These are phyloP conservation scores for Dendrolimus pini DNA, from an alignment of 2,888 invertebrate genomes.

Conservation along the genomic window DNA sequence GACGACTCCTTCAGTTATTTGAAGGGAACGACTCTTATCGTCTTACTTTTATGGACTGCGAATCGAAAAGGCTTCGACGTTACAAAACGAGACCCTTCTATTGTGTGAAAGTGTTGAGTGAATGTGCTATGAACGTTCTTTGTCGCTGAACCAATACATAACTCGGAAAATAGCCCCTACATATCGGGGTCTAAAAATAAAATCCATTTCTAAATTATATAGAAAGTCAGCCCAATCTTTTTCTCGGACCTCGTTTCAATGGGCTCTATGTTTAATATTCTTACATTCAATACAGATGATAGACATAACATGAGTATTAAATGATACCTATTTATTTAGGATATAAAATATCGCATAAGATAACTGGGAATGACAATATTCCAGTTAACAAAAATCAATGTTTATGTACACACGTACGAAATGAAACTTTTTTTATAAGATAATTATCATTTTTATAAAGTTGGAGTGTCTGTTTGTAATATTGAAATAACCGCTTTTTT, in stretches of 20 bases:
- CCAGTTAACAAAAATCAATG: no score
- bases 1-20: constrained; percentile 61
- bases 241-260: constrained; percentile 1
- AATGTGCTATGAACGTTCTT: constrained; percentile 53
- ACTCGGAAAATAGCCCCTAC: constrained; percentile 28
- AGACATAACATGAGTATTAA: no score
- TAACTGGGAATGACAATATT: no score
- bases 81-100: constrained; percentile 65
- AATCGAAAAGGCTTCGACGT: constrained; percentile 61
- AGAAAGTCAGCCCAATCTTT: constrained; percentile 7
- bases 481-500: no score
- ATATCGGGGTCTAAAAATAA: constrained; percentile 24
- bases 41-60: constrained; percentile 66
- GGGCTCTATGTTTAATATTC: neutral
- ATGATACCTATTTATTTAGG: no score
- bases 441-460: no score
- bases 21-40: constrained; percentile 64
- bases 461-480: no score
- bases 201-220: constrained; percentile 6
- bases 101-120: constrained; percentile 54
- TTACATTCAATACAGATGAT: neutral
- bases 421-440: no score
- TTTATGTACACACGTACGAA: no score
- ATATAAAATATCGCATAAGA: no score
- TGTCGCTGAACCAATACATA: constrained; percentile 43